Evolutionary conservation across 2,797 vertebrate genomes (phyloP).

Genomic region (Neosalanx taihuensis): DNA sequence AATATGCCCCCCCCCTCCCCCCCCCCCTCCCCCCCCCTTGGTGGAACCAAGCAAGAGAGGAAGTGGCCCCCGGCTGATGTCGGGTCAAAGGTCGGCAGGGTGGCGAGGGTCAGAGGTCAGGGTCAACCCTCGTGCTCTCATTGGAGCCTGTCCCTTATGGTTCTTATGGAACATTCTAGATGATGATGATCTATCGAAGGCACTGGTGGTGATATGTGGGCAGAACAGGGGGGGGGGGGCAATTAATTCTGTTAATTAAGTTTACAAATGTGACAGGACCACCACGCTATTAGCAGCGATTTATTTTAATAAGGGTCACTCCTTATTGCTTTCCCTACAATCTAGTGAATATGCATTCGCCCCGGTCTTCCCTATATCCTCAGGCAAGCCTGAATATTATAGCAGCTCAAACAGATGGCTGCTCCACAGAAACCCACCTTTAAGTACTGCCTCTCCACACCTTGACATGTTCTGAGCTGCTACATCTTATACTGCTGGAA

Average conservation of each 20-base stretch:
- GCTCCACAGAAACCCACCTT: conserved; percentile 5
- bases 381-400: conserved; percentile 27
- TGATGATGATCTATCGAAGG: not conserved
- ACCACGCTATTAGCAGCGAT: conserved; percentile 58
- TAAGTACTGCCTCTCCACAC: not conserved
- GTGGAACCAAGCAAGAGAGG: not conserved
- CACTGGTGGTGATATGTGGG: not conserved
- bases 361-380: conserved; percentile 1
- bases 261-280: conserved; percentile 62
- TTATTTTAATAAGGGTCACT: conserved; percentile 59
- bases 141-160: not conserved
- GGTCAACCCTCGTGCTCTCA: not conserved
- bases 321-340: conserved; percentile 40
- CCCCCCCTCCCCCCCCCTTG: not conserved
- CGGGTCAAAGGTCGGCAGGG: conserved; percentile 54
- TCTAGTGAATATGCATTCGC: conserved; percentile 40
- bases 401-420: conserved; percentile 32
- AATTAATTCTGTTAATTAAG: conserved; percentile 64
- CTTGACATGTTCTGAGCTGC: not conserved
- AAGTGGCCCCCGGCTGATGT: not conserved
- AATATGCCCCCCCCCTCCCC: conserved; percentile 1
- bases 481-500: too few relatives aligned
- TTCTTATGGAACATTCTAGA: not conserved
- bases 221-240: conserved; percentile 53
- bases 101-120: conserved; percentile 45